phyloP scores from a whole-genome alignment of 1,140 invertebrate genomes.

The Elymnias hypermnestra region DNA sequence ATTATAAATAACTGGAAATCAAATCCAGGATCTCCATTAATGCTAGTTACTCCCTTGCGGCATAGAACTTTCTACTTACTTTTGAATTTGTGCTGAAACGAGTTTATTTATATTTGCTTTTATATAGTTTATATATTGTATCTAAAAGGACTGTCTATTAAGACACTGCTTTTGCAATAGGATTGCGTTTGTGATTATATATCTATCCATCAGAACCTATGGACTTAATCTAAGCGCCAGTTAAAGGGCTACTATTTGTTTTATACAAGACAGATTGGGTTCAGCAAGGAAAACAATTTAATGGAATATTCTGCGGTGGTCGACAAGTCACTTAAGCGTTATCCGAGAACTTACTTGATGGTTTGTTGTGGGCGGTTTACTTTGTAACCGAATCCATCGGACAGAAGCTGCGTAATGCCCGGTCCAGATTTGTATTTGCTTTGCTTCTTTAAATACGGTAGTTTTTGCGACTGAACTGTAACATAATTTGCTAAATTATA shows the following conservation, averaged over 20 bases:
- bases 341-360: constrained; percentile 54
- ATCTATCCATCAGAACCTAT: too few species aligned
- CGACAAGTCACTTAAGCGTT: constrained; percentile 68
- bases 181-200: too few species aligned
- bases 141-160: too few species aligned
- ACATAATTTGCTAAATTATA: not conserved
- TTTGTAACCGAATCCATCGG: constrained; percentile 50
- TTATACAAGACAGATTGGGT: constrained; percentile 52
- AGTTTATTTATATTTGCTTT: too few species aligned
- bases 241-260: constrained; percentile 50
- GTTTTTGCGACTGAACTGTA: constrained; percentile 8
- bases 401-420: constrained; percentile 51
- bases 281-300: constrained; percentile 70
- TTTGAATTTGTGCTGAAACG: too few species aligned
- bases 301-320: constrained; percentile 64
- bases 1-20: too few species aligned
- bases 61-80: too few species aligned
- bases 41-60: too few species aligned
- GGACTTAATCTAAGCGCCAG: not conserved
- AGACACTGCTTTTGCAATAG: too few species aligned
- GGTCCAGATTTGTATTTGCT: constrained; percentile 43
- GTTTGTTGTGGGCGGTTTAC: constrained; percentile 43
- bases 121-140: too few species aligned
- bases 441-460: constrained; percentile 24
- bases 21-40: too few species aligned